Base-by-base conservation (phyloP, 2,797 vertebrate genomes). In the Merluccius polli region DNA sequence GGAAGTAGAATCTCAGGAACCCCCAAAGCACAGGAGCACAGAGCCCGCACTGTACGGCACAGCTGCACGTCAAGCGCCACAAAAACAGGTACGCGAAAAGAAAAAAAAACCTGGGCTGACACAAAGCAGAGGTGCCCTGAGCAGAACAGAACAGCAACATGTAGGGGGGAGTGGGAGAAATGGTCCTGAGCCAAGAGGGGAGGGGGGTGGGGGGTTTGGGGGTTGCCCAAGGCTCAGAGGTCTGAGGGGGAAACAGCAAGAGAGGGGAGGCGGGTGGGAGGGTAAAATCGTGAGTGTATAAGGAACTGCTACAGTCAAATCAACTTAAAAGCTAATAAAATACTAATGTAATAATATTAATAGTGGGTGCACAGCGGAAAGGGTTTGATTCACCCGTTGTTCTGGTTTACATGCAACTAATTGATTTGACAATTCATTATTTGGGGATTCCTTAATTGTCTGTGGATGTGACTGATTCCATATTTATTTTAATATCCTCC, bases 21-120 rank as follows among this genome's bases (percentile, higher is more conserved):
- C 84, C 80, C 59, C 85, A 80, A 82, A 84, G 81, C 82, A 84
- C 79, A 88, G 90, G 82, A 90, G 69, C 83, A 87, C 86, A 89
- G 85, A 90, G 82, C 76, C 74, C 75, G 77, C 84, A 87, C 79
- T 88, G 86, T 84, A 84, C 73, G 73, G 83, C 79, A 74, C 88
- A 90, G 87, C 87, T 88, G 87, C 41, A 33, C 16, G 78, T 69
- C 73, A 72, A 75, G 29, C 63, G 4, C 36, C 36, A 63, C 81
- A 86, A 88, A 88, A 91, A 87, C 89, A 91, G 84, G 84, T 86
- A 84, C 70, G 83, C 82, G 85, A 88, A 92, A 90, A 90, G 88
- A 71, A 63, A 63, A 65, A 65, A 65, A 24, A 65, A n/a, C 52
- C 59, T 3, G 9, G 24, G 78, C 81, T 87, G 91, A 93, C 80